phyloP scores from a whole-genome alignment of 2,797 vertebrate genomes.

The Tragopan temminckii region DNA sequence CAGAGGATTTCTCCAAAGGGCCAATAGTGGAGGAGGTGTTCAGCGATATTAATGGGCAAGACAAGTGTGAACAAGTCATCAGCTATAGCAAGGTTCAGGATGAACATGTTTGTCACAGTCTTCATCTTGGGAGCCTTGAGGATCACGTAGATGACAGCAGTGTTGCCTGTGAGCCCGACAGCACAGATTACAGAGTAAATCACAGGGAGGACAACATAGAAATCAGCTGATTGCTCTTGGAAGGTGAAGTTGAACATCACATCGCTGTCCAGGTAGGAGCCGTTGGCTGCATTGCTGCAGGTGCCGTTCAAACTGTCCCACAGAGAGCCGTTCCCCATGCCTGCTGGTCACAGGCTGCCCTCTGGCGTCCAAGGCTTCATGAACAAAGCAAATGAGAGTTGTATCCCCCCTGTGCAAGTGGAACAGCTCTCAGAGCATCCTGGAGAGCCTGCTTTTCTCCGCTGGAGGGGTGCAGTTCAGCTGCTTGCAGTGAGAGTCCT shows the following conservation, averaged over 20 bases:
- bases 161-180: constrained; percentile 88
- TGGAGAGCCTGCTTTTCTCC: not conserved
- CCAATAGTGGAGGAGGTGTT: constrained; percentile 89
- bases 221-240: constrained; percentile 73
- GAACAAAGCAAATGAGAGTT: not conserved
- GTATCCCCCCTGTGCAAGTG: not conserved
- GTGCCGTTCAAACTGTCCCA: not conserved
- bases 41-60: constrained; percentile 87
- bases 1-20: constrained; percentile 90
- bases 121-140: constrained; percentile 92
- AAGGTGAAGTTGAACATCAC: constrained; percentile 38
- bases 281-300: not conserved
- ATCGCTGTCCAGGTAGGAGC: constrained; percentile 36
- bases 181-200: constrained; percentile 90
- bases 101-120: constrained; percentile 91
- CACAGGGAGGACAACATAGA: constrained; percentile 85
- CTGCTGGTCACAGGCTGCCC: not conserved
- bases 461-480: not conserved
- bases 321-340: constrained; percentile 54
- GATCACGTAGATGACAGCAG: constrained; percentile 88
- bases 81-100: constrained; percentile 88
- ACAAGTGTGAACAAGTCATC: constrained; percentile 89
- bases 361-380: not conserved
- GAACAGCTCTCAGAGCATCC: not conserved
- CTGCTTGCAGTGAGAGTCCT: not conserved